Evolutionary conservation across 2,888 invertebrate species (phyloP), one percentile per base, ranked within the genome.

Genomic region (Carterocephalus palaemon): DNA sequence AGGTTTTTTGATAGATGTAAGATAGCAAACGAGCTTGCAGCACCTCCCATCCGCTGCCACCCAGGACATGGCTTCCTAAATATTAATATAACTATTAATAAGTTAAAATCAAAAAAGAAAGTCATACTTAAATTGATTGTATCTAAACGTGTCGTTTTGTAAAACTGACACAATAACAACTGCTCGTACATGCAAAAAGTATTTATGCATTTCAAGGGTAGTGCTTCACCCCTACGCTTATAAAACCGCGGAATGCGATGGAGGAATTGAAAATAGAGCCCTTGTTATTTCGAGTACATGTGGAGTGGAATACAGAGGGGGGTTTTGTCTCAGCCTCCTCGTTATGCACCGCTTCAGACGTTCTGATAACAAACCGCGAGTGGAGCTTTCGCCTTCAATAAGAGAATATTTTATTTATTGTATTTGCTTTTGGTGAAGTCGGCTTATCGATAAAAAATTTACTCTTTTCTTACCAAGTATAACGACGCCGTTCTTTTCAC

Each of bases 241-340:
- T 65, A 60, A 54, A 69, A 70, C 75, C 75, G 63, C 70, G 62
- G 69, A 75, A 64, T 37, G 31, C 45, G 37, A 45, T 45, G 45
- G 70, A 76, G 71, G 77, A 82, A 83, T 82, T 80, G 81, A 83
- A 83, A 84, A 80, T 83, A 81, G 82, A 73, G 73, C 77, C 77
- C 83, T 84, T 84, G 83, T 85, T 85, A 85, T 85, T 82, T 83
- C 70, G 70, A 84, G 81, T 74, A 69, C 67, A 74, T 70, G 78
- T 78, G 70, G 75, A 82, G 81, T 68, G 79, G 76, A 79, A 75
- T 76, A 78, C 77, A 80, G 79, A 81, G 73, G 73, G 71, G 75
- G 70, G 62, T 75, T 75, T 76, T 83, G 80, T 81, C 78, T 83
- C 76, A 67, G 60, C 65, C 58, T 64, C 62, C 76, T 83, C 81